Evolutionary conservation across 2,888 invertebrate species (phyloP), one percentile per base, ranked within the genome.

Genomic region (Mesochorus sp.): DNA sequence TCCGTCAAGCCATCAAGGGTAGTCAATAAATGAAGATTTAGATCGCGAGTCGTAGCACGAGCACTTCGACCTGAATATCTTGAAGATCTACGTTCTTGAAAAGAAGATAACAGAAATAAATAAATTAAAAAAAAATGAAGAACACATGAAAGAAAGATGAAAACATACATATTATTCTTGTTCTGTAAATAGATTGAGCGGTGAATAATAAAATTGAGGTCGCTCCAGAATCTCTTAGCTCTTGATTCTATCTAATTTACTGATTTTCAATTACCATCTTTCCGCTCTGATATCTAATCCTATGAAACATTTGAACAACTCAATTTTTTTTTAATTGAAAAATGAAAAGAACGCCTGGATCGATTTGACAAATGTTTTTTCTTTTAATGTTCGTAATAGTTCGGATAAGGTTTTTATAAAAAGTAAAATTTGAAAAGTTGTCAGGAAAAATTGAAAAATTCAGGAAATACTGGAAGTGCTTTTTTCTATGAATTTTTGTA

Each of bases 171-270:
- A 53, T 51, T 64, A 59, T 44, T 67, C 57, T 61, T 71, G 64
- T 61, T 72, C 59, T 76, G 72, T 76, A 76, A 51, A 76, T 76
- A 76, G 61, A 61, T 39, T 53, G 76, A 76, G 66, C 66, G 37
- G 26, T 47, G 72, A 76, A 31, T 59, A 76, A 76, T 67, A 76
- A 76, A 76, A 34, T 6, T 55, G 26, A 55, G 44, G 28, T 55
- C 61, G 67, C 76, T 76, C 61, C 39, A 8, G 12, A 51, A 34
- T 14, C 2, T 14, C 3, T 24, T n/a, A n/a, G n/a, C n/a, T n/a
- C n/a, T n/a, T n/a, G n/a, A 19, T 37, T 31, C 1, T 17, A 55
- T 64, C 44, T 57, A 24, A 44, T 53, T 42, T n/a, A 4, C 1
- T n/a, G 6, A 14, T 10, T 19, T 19, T 8, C 3, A 14, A 64